Conservation (phyloP, 2,113 vertebrate species). For the Neodon shergylaensis region DNA sequence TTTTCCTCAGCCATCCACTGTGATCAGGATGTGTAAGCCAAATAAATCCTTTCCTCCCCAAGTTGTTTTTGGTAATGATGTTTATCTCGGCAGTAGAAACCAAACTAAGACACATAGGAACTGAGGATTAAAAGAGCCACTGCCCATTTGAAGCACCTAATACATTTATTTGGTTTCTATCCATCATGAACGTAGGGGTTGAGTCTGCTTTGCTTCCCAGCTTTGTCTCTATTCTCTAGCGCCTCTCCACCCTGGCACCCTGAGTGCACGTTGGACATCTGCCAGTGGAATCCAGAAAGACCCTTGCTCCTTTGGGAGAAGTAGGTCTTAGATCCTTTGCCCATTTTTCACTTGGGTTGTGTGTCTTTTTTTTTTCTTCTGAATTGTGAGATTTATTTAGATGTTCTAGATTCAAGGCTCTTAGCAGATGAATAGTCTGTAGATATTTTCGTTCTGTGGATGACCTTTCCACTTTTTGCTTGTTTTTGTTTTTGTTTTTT, state of each 20-base stretch:
- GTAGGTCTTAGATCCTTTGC: not conserved
- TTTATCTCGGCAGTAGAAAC: not conserved
- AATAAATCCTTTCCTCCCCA: not conserved
- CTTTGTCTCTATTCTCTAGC: not conserved
- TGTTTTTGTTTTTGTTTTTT: too few species aligned
- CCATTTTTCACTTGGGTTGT: not conserved
- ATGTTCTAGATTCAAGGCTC: not conserved
- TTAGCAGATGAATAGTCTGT: not conserved
- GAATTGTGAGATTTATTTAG: not conserved
- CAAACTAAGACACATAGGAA: not conserved
- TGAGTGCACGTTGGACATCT: not conserved
- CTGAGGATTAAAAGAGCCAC: not conserved
- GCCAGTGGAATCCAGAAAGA: not conserved
- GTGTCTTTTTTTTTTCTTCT: not conserved
- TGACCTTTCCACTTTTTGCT: not conserved
- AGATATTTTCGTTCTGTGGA: not conserved
- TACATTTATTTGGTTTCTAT: not conserved
- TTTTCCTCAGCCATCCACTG: not conserved
- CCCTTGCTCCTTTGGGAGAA: not conserved
- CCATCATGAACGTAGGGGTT: conserved; percentile 68
- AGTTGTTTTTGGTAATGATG: not conserved
- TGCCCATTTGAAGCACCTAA: not conserved
- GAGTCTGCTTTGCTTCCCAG: not conserved
- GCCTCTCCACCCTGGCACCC: not conserved
- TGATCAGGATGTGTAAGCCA: not conserved